Evolutionary conservation across 2,888 invertebrate species (phyloP), one percentile per base, ranked within the genome.

Genomic region (Sinotaia quadrata): DNA sequence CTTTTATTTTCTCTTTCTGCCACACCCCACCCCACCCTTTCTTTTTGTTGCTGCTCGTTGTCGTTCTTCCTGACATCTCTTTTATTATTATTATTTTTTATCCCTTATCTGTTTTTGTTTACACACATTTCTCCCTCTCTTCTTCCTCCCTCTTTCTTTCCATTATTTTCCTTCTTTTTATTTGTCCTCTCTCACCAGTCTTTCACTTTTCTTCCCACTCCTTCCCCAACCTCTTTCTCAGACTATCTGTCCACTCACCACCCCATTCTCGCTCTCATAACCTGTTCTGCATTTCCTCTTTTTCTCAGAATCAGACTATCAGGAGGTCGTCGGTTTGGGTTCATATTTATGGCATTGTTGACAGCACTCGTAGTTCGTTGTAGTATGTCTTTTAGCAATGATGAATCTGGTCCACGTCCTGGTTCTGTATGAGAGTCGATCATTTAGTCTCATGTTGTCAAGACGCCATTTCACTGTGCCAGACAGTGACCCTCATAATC

Each of bases 171-270:
- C 24, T 24, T 56, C n/a, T 56, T 37, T 27, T 34, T 57, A 31
- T 34, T 34, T 57, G 8, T 12, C 33, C 31, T 15, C 34, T 34
- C n/a, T n/a, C n/a, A n/a, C n/a, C n/a, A n/a, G n/a, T 57, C 57
- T 57, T 34, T 34, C 31, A 21, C 33, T 37, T 24, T 41, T 33
- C 37, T 57, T 33, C 34, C 31, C 57, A 34, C 57, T 57, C 31
- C 57, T 57, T 34, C 31, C 34, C 57, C 44, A 21, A 29, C 47
- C 54, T 41, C 41, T 44, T 37, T 56, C 57, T 56, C 66, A 57
- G 44, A 44, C 57, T 57, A 27, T 66, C 57, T 54, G 44, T 54
- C 36, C 47, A 31, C 34, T 29, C 36, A 24, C 33, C 56, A 44
- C 52, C 31, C 52, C 31, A 12, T 52, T 24, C 29, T 37, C 57